Base-by-base conservation (phyloP, 2,888 invertebrate genomes). In the Lutraria lutraria region DNA sequence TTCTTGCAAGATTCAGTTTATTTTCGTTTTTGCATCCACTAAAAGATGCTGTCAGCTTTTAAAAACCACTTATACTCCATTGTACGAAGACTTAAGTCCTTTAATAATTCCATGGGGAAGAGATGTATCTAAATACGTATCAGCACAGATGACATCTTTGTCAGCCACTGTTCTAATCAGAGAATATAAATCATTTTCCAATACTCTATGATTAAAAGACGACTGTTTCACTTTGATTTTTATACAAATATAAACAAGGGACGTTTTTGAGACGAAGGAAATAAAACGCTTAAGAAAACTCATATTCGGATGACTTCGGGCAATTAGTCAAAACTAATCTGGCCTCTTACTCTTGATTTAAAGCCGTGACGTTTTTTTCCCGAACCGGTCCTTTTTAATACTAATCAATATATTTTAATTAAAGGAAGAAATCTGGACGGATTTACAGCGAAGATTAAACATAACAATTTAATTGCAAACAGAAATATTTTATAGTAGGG, bases 381-480 rank as follows among this genome's bases (percentile, higher is more conserved):
- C 16, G 34, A 34, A 76, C 79, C 85, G 54, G 79, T 31, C 52
- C 76, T 85, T 89, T 90, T 90, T 87, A 87, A 89, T 87, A 85
- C 83, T 80, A 87, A 90, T 90, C 90, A 87, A 90, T 90, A 89
- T 89, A 90, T 90, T 90, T 90, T 90, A 90, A 90, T 90, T 90
- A 90, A 90, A 85, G 43, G 63, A 68, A 87, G 80, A 80, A 81
- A 84, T 81, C 34, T 85, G 83, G 87, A 85, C 53, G 88, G 89
- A 81, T 90, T 90, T 90, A 90, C 87, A 87, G 79, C 52, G 34
- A n/a, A 89, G 90, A 90, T 90, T 90, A 89, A 90, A 89, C 90
- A 88, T 87, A 83, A 83, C 83, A 90, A 89, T 90, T 90, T 87
- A 88, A 90, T 87, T 85, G 88, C 90, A 88, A 87, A 88, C 87